Base-by-base conservation (phyloP, 2,113 vertebrate genomes). In the Oreochromis niloticus region DNA sequence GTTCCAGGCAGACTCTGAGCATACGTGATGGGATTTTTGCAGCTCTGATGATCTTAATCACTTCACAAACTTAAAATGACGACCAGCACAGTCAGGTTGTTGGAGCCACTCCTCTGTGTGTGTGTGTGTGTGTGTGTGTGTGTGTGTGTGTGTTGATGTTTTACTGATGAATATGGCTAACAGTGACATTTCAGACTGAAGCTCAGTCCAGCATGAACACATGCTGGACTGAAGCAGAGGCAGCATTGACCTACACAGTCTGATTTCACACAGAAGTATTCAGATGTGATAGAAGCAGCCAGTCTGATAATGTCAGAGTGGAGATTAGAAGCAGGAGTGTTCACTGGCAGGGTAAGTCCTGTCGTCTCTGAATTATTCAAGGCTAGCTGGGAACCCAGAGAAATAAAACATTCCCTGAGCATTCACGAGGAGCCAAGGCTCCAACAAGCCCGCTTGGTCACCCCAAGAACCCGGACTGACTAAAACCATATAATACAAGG, bases 301-400 rank as follows among this genome's bases (percentile, higher is more conserved):
- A 66, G 46, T n/a, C 30, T 71, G 80, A 30, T 73, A 71, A 85
- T 85, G 83, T 82, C 66, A 88, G 34, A 80, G 78, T 27, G 63
- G 24, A 78, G 78, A 71, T 78, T 43, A 71, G 22, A 81, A 54
- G 82, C 19, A 36, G 27, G 50, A 50, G 56, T 85, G 63, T 36
- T 27, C 84, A 63, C 56, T 63, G 73, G 81, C 36, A 80, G 24
- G 85, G 57, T 68, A 88, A 56, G 84, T 90, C 56, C 81, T 41
- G 56, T 11, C 73, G 54, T 54, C 54, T n/a, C 80, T 94, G 92
- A 94, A 95, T 93, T 94, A 95, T 95, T 93, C 87, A 94, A 78
- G n/a, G 84, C 10, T 85, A 43, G 68, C 87, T 85, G 91, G 63
- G 56, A 84, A 88, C 63, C 81, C 78, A 78, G 83, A 87, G 87